phyloP scores from a whole-genome alignment of 2,888 invertebrate genomes.

The Camptogramma bilineatum region DNA sequence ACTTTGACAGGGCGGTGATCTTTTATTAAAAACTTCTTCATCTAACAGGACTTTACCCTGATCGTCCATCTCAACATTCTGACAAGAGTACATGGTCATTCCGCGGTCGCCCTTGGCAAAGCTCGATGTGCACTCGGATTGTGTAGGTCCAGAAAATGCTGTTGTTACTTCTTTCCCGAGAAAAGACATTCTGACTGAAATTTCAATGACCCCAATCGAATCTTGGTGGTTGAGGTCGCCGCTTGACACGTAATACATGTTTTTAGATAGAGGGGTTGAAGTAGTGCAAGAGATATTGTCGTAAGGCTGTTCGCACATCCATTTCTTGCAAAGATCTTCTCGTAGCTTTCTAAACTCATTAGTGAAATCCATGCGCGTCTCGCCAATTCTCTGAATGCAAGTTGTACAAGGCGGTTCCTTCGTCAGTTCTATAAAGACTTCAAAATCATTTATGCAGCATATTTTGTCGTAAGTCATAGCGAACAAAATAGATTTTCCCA shows the following conservation, averaged over 20 bases:
- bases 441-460: slow-evolving; percentile 70
- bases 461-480: slow-evolving; percentile 82
- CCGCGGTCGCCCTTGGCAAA: slow-evolving; percentile 73
- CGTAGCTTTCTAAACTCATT: slow-evolving; percentile 66
- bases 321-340: slow-evolving; percentile 74
- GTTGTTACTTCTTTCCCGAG: slow-evolving; percentile 81
- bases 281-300: slow-evolving; percentile 76
- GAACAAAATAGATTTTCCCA: slow-evolving; percentile 77
- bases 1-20: slow-evolving; percentile 52
- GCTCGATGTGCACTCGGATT: slow-evolving; percentile 64
- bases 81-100: slow-evolving; percentile 78
- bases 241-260: slow-evolving; percentile 72
- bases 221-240: slow-evolving; percentile 64
- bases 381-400: slow-evolving; percentile 73
- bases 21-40: slow-evolving; percentile 66
- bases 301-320: slow-evolving; percentile 69
- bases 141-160: slow-evolving; percentile 67
- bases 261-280: slow-evolving; percentile 72
- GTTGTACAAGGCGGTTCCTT: slow-evolving; percentile 77
- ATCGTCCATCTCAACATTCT: slow-evolving; percentile 79
- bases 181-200: slow-evolving; percentile 76
- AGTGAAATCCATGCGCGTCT: slow-evolving; percentile 72
- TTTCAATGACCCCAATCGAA: slow-evolving; percentile 75
- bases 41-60: slow-evolving; percentile 76
- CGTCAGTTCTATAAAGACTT: slow-evolving; percentile 65